These are phyloP conservation scores for Mythimna loreyi DNA, from an alignment of 2,888 invertebrate genomes.

Conservation along the genomic window DNA sequence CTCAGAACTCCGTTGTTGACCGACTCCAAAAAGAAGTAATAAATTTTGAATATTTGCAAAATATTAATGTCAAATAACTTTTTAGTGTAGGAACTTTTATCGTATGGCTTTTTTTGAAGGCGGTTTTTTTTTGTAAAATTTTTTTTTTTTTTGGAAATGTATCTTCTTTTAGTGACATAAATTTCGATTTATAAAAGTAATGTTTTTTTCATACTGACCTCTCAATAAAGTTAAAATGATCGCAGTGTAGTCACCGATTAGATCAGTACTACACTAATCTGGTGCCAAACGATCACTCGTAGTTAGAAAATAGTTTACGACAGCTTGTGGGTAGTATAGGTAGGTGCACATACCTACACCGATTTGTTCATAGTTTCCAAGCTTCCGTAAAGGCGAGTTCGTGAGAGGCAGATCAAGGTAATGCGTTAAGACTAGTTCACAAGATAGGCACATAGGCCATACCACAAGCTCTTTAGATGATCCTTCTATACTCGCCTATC, in stretches of 20 bases:
- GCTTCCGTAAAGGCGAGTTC: conserved; percentile 30
- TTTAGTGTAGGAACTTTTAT: no score
- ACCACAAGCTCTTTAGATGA: no score
- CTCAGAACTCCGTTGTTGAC: no score
- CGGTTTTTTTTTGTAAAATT: no score
- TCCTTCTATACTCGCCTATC: no score
- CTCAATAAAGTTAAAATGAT: conserved; percentile 12
- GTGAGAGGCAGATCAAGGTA: conserved; percentile 39
- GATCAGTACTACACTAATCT: conserved; percentile 14
- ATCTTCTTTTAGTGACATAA: background rate
- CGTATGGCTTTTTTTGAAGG: no score
- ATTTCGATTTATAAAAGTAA: background rate
- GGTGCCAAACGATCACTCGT: conserved; percentile 45
- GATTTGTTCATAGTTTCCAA: conserved; percentile 4
- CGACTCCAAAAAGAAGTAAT: no score
- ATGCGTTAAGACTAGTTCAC: background rate
- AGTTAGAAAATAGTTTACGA: conserved; percentile 41
- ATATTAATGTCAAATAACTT: no score
- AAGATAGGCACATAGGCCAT: no score
- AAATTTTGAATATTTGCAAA: no score
- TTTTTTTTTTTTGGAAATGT: no score
- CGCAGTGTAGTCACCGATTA: conserved; percentile 1
- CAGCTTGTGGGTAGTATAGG: conserved; percentile 21
- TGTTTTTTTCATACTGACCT: conserved; percentile 2
- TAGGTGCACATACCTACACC: background rate